phyloP scores from a whole-genome alignment of 2,797 vertebrate genomes.

The Myotis planiceps region DNA sequence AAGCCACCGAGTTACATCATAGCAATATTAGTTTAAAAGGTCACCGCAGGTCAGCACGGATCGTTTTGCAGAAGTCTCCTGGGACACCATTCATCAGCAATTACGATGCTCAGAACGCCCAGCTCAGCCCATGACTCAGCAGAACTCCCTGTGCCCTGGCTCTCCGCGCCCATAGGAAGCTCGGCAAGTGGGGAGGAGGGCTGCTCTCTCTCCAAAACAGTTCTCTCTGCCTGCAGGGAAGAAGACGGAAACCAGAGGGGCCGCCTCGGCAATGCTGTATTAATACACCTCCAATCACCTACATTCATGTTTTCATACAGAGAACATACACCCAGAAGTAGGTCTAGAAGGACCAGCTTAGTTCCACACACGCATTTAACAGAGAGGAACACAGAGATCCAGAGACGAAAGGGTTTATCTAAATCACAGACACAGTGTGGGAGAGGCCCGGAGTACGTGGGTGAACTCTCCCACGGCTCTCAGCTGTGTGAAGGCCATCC shows the following conservation, averaged over 20 bases:
- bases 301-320: neutral
- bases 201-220: neutral
- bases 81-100: conserved; percentile 70
- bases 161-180: neutral
- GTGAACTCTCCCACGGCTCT: neutral
- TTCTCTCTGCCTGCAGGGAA: neutral
- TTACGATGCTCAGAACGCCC: conserved; percentile 52
- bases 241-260: neutral
- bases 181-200: rapidly evolving
- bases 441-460: neutral
- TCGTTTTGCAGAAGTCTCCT: conserved; percentile 62
- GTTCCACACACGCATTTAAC: neutral
- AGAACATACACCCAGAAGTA: neutral
- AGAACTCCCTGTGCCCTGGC: neutral
- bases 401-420: neutral
- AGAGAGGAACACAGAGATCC: neutral
- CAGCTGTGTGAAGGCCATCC: neutral
- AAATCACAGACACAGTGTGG: neutral
- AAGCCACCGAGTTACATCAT: conserved; percentile 80
- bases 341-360: neutral
- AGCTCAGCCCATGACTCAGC: conserved; percentile 65
- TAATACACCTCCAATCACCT: neutral
- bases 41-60: conserved; percentile 75
- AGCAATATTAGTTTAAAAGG: conserved; percentile 83
- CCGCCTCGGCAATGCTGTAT: neutral